phyloP scores from a whole-genome alignment of 2,797 vertebrate species.

The Poecilia wingei region DNA sequence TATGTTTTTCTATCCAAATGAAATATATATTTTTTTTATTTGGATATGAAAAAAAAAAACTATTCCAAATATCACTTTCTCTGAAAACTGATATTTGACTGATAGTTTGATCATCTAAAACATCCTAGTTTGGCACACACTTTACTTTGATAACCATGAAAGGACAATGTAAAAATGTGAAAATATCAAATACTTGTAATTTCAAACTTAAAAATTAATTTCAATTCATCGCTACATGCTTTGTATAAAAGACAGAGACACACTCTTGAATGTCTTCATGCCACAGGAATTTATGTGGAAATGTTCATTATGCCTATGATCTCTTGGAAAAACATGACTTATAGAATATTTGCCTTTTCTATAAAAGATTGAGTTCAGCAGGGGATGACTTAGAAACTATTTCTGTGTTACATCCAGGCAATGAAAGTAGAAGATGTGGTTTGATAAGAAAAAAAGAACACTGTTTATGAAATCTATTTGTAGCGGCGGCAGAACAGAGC shows the following conservation, averaged over 20 bases:
- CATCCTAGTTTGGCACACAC: neutral
- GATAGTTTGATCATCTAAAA: neutral
- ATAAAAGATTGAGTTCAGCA: neutral
- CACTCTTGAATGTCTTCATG: neutral
- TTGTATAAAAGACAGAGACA: neutral
- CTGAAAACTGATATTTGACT: neutral
- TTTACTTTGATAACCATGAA: neutral
- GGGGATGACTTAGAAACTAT: neutral
- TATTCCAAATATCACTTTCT: too few species aligned
- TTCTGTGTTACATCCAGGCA: neutral
- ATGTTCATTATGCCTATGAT: neutral
- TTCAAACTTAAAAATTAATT: neutral
- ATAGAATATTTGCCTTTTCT: neutral
- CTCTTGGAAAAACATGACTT: neutral
- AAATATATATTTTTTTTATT: too few species aligned
- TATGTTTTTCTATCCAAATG: neutral
- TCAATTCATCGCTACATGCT: neutral
- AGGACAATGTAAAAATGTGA: neutral
- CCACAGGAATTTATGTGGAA: neutral
- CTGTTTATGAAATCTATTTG: slow-evolving; percentile 34
- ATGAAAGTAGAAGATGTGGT: neutral
- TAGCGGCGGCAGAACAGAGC: slow-evolving; percentile 12
- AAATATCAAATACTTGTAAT: neutral
- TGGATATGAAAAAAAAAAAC: too few species aligned
- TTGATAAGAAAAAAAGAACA: slow-evolving; percentile 7